phyloP scores from a whole-genome alignment of 2,888 invertebrate genomes.

The Ormyrus thymus region DNA sequence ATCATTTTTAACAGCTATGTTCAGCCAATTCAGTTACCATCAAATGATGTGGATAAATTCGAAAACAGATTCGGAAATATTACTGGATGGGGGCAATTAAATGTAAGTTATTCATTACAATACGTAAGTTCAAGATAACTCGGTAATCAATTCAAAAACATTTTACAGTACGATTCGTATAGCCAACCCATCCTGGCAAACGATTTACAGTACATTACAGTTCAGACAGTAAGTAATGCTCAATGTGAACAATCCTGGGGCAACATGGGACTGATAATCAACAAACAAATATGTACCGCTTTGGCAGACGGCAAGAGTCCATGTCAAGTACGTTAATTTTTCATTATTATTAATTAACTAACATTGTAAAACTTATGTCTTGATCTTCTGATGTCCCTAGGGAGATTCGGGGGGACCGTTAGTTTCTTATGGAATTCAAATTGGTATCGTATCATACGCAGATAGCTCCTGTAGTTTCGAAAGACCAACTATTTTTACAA shows the following conservation, averaged over 20 bases:
- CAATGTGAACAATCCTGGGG: slow-evolving; percentile 5
- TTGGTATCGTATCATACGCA: slow-evolving; percentile 14
- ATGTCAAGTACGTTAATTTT: slow-evolving; percentile 6
- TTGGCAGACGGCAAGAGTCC: neutral
- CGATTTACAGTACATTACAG: slow-evolving; percentile 1
- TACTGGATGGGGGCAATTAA: slow-evolving; percentile 57
- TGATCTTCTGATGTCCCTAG: neutral
- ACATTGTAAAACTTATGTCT: too few relatives aligned
- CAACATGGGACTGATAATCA: neutral
- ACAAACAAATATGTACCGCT: slow-evolving; percentile 16
- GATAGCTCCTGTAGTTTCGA: neutral
- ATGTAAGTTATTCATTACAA: slow-evolving; percentile 34
- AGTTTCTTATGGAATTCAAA: neutral
- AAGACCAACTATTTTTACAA: slow-evolving; percentile 4
- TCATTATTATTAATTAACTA: neutral
- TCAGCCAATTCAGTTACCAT: slow-evolving; percentile 53
- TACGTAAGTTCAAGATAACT: too few relatives aligned
- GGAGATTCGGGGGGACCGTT: slow-evolving; percentile 38
- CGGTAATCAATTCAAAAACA: too few relatives aligned
- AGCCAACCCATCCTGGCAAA: too few relatives aligned
- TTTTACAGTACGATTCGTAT: too few relatives aligned
- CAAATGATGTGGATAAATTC: slow-evolving; percentile 18
- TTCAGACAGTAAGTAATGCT: neutral
- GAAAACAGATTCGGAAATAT: slow-evolving; percentile 44
- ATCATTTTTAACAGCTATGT: slow-evolving; percentile 55